phyloP scores from a whole-genome alignment of 2,797 vertebrate genomes.

The Carapus acus region DNA sequence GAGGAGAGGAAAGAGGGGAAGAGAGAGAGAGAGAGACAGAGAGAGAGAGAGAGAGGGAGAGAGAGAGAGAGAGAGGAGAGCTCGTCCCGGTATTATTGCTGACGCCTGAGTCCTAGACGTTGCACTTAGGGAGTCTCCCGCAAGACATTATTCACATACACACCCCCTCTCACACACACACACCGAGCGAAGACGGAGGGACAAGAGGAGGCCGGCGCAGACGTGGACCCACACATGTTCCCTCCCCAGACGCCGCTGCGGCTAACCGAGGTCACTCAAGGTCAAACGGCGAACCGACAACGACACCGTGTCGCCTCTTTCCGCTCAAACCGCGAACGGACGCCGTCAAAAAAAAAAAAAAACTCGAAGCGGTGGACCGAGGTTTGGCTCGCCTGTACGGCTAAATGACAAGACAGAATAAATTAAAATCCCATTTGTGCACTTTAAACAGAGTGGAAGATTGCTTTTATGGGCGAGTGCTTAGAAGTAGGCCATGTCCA shows the following conservation, averaged over 20 bases:
- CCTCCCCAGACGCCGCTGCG: constrained; percentile 29
- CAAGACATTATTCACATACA: constrained; percentile 72
- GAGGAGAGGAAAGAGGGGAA: constrained; percentile 51
- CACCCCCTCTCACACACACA: constrained; percentile 59
- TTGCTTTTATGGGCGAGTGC: constrained; percentile 55
- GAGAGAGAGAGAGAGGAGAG: constrained; percentile 54
- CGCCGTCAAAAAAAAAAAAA: constrained; percentile 9
- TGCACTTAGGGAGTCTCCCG: constrained; percentile 72
- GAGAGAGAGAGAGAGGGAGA: no score
- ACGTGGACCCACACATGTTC: constrained; percentile 31
- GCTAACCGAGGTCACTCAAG: constrained; percentile 49
- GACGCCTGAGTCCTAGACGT: constrained; percentile 69
- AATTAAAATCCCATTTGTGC: constrained; percentile 61
- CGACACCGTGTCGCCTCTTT: constrained; percentile 15
- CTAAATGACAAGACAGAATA: constrained; percentile 27
- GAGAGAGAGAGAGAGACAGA: no score
- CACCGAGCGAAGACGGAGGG: constrained; percentile 47
- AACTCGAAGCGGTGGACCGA: constrained; percentile 13
- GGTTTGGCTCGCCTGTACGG: background rate
- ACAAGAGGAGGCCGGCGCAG: constrained; percentile 42
- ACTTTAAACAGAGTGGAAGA: constrained; percentile 50
- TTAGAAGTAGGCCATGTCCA: constrained; percentile 71
- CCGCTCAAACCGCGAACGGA: background rate
- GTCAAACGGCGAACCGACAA: constrained; percentile 43
- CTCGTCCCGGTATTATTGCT: constrained; percentile 69